phyloP scores from a whole-genome alignment of 2,888 invertebrate species.

The Linnaemya tessellans region DNA sequence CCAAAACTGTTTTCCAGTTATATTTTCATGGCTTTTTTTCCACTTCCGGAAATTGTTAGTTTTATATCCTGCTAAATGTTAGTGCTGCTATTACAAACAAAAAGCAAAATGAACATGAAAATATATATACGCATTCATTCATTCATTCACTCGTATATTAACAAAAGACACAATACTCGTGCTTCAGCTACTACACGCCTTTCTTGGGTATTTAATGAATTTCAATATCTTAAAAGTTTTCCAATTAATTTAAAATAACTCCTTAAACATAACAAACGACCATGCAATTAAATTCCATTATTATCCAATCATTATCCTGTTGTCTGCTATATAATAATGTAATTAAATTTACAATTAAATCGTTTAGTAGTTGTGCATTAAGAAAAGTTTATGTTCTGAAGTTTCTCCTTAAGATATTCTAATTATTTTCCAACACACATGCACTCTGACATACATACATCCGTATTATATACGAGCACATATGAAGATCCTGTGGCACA shows the following conservation, averaged over 20 bases:
- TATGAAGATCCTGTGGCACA: background rate
- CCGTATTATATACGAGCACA: no score
- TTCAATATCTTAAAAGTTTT: background rate
- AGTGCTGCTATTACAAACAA: slow-evolving; percentile 2
- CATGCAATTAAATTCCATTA: slow-evolving; percentile 23
- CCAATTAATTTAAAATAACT: slow-evolving; percentile 12
- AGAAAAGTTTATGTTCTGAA: background rate
- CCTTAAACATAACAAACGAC: background rate
- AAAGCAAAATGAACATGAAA: background rate
- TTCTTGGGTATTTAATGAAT: background rate
- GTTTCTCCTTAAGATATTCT: slow-evolving; percentile 14
- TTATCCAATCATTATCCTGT: slow-evolving; percentile 39
- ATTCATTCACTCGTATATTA: background rate
- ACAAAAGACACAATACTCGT: background rate
- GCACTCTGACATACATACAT: background rate
- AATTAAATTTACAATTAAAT: slow-evolving; percentile 56
- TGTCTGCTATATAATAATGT: slow-evolving; percentile 28
- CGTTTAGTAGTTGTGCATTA: background rate
- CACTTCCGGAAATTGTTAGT: slow-evolving; percentile 61
- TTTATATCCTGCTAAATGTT: slow-evolving; percentile 58
- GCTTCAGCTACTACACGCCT: background rate
- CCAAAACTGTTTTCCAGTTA: slow-evolving; percentile 24
- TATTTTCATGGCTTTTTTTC: slow-evolving; percentile 34
- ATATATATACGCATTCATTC: no score
- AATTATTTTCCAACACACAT: background rate